Evolutionary conservation across 92 coral and sea anemone species (phyloP), one percentile per base, ranked within the genome.

Genomic region (Montipora capitata): DNA sequence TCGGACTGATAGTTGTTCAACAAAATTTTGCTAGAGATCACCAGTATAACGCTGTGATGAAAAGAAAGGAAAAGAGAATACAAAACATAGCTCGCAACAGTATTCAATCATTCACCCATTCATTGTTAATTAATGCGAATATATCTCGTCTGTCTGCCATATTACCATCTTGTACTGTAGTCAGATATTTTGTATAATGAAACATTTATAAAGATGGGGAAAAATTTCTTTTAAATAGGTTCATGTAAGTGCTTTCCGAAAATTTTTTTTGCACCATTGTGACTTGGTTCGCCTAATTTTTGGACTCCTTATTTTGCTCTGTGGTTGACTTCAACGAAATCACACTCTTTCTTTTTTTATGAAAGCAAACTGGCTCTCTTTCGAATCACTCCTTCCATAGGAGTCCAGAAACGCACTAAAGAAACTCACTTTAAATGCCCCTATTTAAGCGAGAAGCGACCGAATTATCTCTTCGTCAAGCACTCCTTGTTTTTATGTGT

Each of bases 131-230:
- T 68, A 2, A 71, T 41, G 51, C 45, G 56, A 43, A 71, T 71
- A 45, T 71, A 51, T 43, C 18, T 67, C 40, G 45, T 48, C 64
- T 67, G 44, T 20, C 64, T 67, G 44, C 39, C 12, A 3, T n/a
- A 79, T 45, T 10, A 11, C 6, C 43, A 51, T 63, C 7, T 20
- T 63, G 68, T 63, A 16, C 68, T 5, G 64, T 18, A 48, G 76
- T 54, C 18, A 68, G n/a, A 68, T 9, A 45, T 54, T 68, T 65
- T 9, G 13, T 12, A 17, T 57, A 11, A 67, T 51, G 38, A 80
- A 80, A 80, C 67, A 49, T 80, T 80, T 68, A 67, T 80, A 67
- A 54, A 38, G 56, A 20, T 45, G 35, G 41, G 52, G 68, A 78
- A 52, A 12, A 13, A 27, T 7, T 40, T 68, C n/a, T 38, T 7